These are phyloP conservation scores for Holothuria leucospilota DNA, from an alignment of 53 echinoderm and acorn worm species.

Conservation along the genomic window DNA sequence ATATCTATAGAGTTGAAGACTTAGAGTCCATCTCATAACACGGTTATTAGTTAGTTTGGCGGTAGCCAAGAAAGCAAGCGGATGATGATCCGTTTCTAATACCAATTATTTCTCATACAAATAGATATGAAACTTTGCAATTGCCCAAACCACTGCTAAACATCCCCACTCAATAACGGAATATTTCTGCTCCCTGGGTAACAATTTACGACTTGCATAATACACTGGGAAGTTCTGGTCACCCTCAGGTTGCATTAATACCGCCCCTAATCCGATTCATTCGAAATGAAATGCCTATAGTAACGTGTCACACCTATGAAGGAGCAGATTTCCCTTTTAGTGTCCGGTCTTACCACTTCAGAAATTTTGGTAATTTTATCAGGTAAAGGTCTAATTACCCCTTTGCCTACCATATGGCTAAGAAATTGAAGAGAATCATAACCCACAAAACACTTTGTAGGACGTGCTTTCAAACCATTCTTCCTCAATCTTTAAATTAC, in stretches of 20 bases:
- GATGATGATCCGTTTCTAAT: slow-evolving; percentile 44
- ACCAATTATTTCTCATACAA: slow-evolving; percentile 32
- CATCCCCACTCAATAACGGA: slow-evolving; percentile 59
- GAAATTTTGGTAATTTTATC: not conserved
- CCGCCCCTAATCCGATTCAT: slow-evolving; percentile 40
- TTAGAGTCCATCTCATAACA: slow-evolving; percentile 39
- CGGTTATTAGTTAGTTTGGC: slow-evolving; percentile 8
- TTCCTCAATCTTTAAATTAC: slow-evolving; percentile 49
- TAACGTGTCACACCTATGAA: too few species aligned
- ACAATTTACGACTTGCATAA: slow-evolving; percentile 48
- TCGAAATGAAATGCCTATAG: too few species aligned
- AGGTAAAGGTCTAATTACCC: slow-evolving; percentile 34
- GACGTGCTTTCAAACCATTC: slow-evolving; percentile 59
- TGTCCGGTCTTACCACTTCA: too few species aligned
- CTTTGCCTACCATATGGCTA: slow-evolving; percentile 58
- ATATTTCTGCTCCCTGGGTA: slow-evolving; percentile 28
- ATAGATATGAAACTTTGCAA: slow-evolving; percentile 46
- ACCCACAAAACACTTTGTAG: slow-evolving; percentile 63
- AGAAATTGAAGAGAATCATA: slow-evolving; percentile 55
- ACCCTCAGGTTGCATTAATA: slow-evolving; percentile 45
- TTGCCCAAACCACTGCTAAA: slow-evolving; percentile 59
- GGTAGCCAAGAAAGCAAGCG: slow-evolving; percentile 13
- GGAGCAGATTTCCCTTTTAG: too few species aligned
- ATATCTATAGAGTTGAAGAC: too few species aligned
- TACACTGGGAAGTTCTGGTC: slow-evolving; percentile 7